phyloP scores from a whole-genome alignment of 1,140 invertebrate genomes.

The Gonioctena quinquepunctata region DNA sequence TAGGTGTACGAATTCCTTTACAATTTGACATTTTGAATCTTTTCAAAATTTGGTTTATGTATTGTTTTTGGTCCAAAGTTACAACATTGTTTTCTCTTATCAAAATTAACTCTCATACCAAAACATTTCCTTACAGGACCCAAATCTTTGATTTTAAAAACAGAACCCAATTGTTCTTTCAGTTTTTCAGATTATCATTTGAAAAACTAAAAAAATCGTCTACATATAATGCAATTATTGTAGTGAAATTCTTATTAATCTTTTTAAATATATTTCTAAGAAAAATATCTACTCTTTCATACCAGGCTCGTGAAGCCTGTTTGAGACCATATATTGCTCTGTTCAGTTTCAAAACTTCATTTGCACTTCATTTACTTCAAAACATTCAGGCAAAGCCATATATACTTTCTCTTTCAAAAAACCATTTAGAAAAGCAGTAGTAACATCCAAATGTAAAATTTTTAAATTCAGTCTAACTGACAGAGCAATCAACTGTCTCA shows the following conservation, averaged over 20 bases:
- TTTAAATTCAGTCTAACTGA: constrained; percentile 42
- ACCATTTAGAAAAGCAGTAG: constrained; percentile 43
- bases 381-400: constrained; percentile 52
- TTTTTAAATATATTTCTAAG: constrained; percentile 42
- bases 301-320: constrained; percentile 52
- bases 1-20: no score
- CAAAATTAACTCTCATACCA: not conserved
- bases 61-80: no score
- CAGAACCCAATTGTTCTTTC: no score
- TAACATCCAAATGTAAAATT: constrained; percentile 35
- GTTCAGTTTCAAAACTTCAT: constrained; percentile 48
- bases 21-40: no score
- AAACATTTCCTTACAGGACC: constrained; percentile 4
- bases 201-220: constrained; percentile 23
- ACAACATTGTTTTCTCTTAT: no score
- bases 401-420: constrained; percentile 52
- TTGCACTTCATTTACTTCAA: constrained; percentile 25
- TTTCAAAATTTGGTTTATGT: no score
- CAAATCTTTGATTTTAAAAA: constrained; percentile 39
- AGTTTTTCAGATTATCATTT: no score
- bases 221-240: constrained; percentile 13
- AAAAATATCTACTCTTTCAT: constrained; percentile 39
- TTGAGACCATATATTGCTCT: constrained; percentile 56
- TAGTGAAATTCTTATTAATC: not conserved
- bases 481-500: constrained; percentile 53